Base-by-base conservation (phyloP, 1,140 invertebrate genomes). In the Latrodectus geometricus region DNA sequence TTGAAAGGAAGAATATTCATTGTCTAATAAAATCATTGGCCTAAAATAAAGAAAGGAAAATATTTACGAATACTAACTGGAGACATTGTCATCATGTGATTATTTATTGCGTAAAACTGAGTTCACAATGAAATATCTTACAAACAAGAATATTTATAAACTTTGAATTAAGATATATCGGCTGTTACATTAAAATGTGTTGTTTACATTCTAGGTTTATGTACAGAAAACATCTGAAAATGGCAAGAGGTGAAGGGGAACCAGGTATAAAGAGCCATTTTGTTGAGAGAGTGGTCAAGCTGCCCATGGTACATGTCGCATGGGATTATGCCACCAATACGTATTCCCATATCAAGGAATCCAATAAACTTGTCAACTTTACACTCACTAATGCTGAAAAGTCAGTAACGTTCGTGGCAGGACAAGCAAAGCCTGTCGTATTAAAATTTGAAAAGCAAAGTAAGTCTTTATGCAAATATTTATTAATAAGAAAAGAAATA, bases 331-430 rank as follows among this genome's bases (percentile, higher is more conserved):
- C 88, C 4, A 48, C 87, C 12, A 76, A 87, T 52, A 86, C 82
- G n/a, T 89, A 89, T 49, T 35, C 21, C 50, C 65, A 77, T 15
- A 79, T 87, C 21, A 89, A 89, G 49, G 87, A 84, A 17, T 79
- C 61, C 23, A 89, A 88, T 61, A 61, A 52, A 9, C 68, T 89
- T 0, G 77, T 87, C 48, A 83, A 87, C 21, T 86, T 77, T 50
- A 89, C 88, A 7, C 72, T 89, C 12, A 80, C 72, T 9, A 88
- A 80, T 23, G 88, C 88, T 2, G 88, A 89, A 56, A 88, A 86
- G 77, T 79, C 88, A n/a, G 72, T 87, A 3, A 79, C 66, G 7
- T 87, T 75, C 56, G 84, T 84, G 7, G 85, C 75, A 17, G 88
- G 74, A 11, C 78, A 86, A 23, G 88, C 88, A 0, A 80, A 86